These are phyloP conservation scores for Eulithis prunata DNA, from an alignment of 2,888 invertebrate species.

Conservation along the genomic window DNA sequence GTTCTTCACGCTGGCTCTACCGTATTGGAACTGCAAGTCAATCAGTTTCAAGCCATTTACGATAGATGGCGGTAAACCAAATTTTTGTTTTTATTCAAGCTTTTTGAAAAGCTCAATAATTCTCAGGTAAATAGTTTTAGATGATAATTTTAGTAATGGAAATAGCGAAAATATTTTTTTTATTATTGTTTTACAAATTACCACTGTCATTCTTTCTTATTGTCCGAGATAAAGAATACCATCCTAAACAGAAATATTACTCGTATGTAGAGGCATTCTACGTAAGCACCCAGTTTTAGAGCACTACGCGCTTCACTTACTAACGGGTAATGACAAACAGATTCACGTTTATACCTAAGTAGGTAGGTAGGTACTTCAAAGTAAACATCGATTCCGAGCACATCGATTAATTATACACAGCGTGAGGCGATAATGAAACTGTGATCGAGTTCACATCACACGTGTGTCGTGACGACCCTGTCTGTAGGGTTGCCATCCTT, in stretches of 20 bases:
- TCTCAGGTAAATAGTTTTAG: too few relatives aligned
- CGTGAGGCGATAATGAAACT: not conserved
- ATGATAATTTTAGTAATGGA: too few relatives aligned
- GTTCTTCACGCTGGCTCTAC: not conserved
- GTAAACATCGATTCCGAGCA: not conserved
- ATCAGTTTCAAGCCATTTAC: slow-evolving; percentile 1
- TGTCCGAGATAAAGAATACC: too few relatives aligned
- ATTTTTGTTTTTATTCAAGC: not conserved
- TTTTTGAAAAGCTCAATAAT: not conserved
- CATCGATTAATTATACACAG: not conserved
- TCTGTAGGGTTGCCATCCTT: not conserved
- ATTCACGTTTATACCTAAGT: too few relatives aligned
- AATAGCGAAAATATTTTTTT: too few relatives aligned
- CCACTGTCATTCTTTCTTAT: too few relatives aligned
- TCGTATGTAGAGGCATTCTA: too few relatives aligned
- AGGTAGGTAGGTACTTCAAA: not conserved
- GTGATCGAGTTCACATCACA: not conserved
- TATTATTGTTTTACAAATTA: too few relatives aligned
- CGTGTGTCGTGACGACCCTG: not conserved
- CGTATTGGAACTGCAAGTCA: not conserved
- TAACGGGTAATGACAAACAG: too few relatives aligned
- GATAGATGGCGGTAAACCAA: slow-evolving; percentile 17
- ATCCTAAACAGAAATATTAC: too few relatives aligned
- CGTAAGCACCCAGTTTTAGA: too few relatives aligned
- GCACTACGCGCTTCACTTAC: too few relatives aligned